Evolutionary conservation across 2,113 vertebrate genomes (phyloP).

Genomic region (Hypomesus transpacificus): DNA sequence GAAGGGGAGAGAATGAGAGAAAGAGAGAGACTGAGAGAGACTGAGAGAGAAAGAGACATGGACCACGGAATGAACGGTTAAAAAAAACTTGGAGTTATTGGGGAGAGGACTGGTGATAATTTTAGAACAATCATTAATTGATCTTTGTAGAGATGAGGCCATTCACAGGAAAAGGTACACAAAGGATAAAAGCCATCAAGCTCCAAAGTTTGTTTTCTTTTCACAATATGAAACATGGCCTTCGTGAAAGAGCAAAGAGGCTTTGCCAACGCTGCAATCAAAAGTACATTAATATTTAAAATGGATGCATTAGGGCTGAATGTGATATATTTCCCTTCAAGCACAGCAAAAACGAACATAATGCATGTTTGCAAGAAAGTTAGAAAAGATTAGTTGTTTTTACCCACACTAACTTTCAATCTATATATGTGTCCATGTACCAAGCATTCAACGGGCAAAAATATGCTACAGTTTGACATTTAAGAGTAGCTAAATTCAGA

Average conservation of each 20-base stretch:
- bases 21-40: neutral
- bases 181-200: too few species aligned
- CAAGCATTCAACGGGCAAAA: neutral
- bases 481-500: neutral
- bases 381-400: too few species aligned
- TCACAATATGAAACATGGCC: too few species aligned
- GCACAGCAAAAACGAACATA: neutral
- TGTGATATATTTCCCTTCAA: neutral
- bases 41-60: neutral
- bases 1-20: neutral
- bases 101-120: too few species aligned
- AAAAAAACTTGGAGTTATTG: too few species aligned
- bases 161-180: too few species aligned
- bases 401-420: too few species aligned
- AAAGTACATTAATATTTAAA: slow-evolving; percentile 4
- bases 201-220: too few species aligned
- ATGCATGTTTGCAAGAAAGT: too few species aligned
- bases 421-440: neutral
- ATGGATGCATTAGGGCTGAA: neutral
- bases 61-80: neutral
- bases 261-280: neutral
- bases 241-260: too few species aligned
- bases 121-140: too few species aligned
- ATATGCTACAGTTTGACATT: neutral
- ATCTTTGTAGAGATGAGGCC: too few species aligned